phyloP scores from a whole-genome alignment of 2,113 vertebrate genomes.

The Cephalopterus ornatus region DNA sequence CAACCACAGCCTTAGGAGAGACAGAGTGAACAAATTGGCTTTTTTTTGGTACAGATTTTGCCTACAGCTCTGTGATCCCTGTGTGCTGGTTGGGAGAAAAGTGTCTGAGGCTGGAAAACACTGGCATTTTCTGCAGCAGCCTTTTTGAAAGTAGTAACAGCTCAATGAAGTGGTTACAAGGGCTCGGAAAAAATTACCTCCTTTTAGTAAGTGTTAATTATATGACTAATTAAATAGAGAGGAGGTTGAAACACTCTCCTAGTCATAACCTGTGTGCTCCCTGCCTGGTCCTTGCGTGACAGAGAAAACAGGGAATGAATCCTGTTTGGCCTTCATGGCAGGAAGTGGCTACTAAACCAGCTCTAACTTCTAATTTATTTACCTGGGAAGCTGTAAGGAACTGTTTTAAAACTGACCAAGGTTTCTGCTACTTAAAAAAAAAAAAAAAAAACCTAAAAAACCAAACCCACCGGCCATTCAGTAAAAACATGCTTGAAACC shows the following conservation, averaged over 20 bases:
- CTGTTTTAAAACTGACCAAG: conserved; percentile 35
- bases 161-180: conserved; percentile 41
- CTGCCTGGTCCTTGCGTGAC: conserved; percentile 21
- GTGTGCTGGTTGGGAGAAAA: neutral
- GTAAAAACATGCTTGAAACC: conserved; percentile 24
- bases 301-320: conserved; percentile 48
- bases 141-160: conserved; percentile 17
- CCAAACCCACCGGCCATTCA: neutral
- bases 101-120: neutral
- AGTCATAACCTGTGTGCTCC: conserved; percentile 45
- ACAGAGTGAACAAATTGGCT: neutral
- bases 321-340: conserved; percentile 42
- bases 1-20: neutral
- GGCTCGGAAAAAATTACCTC: conserved; percentile 44
- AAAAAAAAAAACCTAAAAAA: neutral
- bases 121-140: conserved; percentile 13
- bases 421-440: neutral
- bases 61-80: neutral
- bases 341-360: conserved; percentile 55
- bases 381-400: conserved; percentile 33
- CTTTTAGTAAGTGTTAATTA: conserved; percentile 64
- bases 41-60: neutral
- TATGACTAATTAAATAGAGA: conserved; percentile 66
- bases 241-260: conserved; percentile 49
- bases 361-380: conserved; percentile 56